phyloP scores from a whole-genome alignment of 1,140 invertebrate genomes.

The Rhopalosiphum maidis region DNA sequence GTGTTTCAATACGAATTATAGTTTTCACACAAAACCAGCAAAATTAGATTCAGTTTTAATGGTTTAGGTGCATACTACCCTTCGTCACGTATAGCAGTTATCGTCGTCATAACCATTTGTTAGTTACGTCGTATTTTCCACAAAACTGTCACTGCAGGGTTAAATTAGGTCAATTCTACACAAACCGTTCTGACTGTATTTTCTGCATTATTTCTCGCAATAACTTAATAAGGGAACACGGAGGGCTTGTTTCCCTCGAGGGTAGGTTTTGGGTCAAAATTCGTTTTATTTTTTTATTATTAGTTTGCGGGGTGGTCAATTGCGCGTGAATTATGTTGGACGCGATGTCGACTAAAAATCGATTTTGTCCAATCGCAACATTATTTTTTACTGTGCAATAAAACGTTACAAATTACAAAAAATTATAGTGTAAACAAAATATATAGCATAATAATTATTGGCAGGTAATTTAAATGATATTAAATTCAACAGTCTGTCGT shows the following conservation, averaged over 20 bases:
- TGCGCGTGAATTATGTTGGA: background rate
- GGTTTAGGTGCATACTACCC: background rate
- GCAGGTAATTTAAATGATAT: background rate
- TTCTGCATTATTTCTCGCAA: background rate
- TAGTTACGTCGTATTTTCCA: conserved; percentile 1
- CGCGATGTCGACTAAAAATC: background rate
- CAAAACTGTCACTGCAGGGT: conserved; percentile 25
- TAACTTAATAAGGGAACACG: conserved; percentile 33
- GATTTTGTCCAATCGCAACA: background rate
- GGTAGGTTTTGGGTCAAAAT: background rate
- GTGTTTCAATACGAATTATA: background rate
- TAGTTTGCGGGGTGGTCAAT: background rate
- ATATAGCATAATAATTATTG: background rate
- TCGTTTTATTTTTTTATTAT: conserved; percentile 1
- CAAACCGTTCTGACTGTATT: background rate
- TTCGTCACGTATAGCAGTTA: conserved; percentile 2
- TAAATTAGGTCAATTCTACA: conserved; percentile 30
- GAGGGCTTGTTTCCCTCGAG: background rate
- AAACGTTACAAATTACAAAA: background rate
- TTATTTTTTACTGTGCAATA: background rate
- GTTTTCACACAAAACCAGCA: background rate
- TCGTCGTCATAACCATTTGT: conserved; percentile 9
- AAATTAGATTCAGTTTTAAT: background rate
- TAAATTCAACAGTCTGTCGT: background rate
- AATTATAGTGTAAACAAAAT: background rate